A percentile compares a stretch with the other conserved stretches of the same genome.
phyloP scores from a whole-genome alignment of 2,888 invertebrate genomes.

The Drosophila tanythrix region DNA sequence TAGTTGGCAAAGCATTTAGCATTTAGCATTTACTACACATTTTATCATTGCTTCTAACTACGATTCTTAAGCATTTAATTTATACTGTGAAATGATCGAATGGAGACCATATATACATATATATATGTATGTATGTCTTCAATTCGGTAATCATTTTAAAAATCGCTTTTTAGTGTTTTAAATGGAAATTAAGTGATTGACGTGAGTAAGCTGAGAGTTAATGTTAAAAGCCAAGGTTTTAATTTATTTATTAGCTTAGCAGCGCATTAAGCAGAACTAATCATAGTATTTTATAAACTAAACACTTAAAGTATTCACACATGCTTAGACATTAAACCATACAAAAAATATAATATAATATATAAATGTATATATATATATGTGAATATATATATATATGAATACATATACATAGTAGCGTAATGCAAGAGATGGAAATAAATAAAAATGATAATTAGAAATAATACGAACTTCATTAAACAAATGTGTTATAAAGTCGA shows the following conservation, averaged over 20 bases:
- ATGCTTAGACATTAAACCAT: conserved; percentile 63
- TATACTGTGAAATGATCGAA: neutral
- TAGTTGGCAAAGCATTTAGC: conserved; percentile 65
- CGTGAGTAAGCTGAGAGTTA: conserved; percentile 33
- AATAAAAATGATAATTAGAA: conserved; percentile 39
- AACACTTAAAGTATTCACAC: conserved; percentile 64
- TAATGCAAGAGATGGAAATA: conserved; percentile 41
- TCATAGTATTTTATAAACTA: conserved; percentile 55
- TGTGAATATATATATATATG: neutral
- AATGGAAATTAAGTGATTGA: conserved; percentile 46
- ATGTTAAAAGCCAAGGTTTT: conserved; percentile 66
- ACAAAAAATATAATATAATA: conserved; percentile 49
- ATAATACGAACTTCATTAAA: conserved; percentile 54
- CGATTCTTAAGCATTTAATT: conserved; percentile 28
- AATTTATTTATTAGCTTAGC: conserved; percentile 73
- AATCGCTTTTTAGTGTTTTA: conserved; percentile 68
- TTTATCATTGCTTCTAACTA: conserved; percentile 65
- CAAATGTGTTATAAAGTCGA: conserved; percentile 63
- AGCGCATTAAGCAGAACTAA: conserved; percentile 58
- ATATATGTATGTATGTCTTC: conserved; percentile 23
- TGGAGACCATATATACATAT: conserved; percentile 4
- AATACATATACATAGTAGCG: conserved; percentile 21
- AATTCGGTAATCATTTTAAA: conserved; percentile 41
- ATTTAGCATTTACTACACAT: conserved; percentile 52
- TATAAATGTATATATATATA: conserved; percentile 33